These are phyloP conservation scores for Fregetta grallaria DNA, from an alignment of 2,113 vertebrate species.

Conservation along the genomic window DNA sequence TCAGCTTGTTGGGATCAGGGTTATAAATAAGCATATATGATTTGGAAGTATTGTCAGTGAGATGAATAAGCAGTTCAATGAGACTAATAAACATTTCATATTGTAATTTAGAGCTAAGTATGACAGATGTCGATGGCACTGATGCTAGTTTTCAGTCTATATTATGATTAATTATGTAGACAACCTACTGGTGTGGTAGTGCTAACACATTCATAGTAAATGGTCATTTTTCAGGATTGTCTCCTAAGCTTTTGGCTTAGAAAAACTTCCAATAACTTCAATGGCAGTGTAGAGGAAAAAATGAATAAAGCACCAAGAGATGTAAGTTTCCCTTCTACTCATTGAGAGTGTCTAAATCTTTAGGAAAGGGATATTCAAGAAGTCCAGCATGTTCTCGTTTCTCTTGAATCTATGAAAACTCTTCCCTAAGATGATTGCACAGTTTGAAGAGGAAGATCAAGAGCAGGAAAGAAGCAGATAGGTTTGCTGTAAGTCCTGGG, in stretches of 20 bases:
- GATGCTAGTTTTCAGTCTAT: background rate
- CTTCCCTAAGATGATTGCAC: background rate
- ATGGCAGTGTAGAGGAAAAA: background rate
- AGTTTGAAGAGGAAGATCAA: background rate
- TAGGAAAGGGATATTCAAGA: background rate
- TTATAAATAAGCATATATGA: background rate
- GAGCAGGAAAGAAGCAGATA: background rate
- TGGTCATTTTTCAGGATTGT: background rate
- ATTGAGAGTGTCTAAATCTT: background rate
- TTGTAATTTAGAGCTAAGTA: background rate
- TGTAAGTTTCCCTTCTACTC: background rate
- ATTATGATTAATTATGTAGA: background rate
- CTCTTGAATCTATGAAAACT: background rate
- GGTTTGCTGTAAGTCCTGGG: background rate
- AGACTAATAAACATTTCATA: background rate
- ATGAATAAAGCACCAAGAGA: background rate
- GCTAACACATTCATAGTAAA: background rate
- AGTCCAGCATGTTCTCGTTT: background rate
- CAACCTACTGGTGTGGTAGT: background rate
- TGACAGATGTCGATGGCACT: background rate
- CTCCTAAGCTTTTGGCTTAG: background rate
- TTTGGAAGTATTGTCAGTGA: background rate
- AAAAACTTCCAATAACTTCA: background rate
- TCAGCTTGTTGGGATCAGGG: background rate
- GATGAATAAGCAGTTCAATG: background rate